A percentile compares a stretch with the other conserved stretches of the same genome.
Evolutionary conservation across 2,113 vertebrate genomes (phyloP).

Genomic region (Neofelis nebulosa): DNA sequence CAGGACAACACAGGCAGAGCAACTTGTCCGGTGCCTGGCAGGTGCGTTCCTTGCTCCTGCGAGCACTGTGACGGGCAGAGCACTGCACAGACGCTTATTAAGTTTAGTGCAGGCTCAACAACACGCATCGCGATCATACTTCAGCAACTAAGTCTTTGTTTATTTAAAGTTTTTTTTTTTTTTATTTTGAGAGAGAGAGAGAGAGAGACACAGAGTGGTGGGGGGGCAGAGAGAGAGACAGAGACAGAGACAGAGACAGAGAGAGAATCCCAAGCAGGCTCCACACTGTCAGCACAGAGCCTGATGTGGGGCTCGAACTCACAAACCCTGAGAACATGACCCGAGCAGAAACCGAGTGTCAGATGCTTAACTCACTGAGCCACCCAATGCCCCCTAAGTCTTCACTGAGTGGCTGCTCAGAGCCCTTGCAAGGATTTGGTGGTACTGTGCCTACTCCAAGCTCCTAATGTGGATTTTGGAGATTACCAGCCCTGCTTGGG

Average conservation of each 20-base stretch:
- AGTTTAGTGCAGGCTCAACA: not conserved
- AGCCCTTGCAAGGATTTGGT: not conserved
- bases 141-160: not conserved
- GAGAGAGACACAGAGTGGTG: too few species aligned
- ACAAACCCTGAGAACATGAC: too few species aligned
- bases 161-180: too few species aligned
- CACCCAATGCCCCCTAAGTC: not conserved
- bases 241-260: too few species aligned
- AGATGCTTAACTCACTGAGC: too few species aligned
- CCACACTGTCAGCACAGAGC: too few species aligned
- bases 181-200: too few species aligned
- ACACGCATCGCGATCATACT: too few species aligned
- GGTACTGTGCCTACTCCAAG: not conserved
- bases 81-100: not conserved
- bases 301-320: too few species aligned
- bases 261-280: too few species aligned
- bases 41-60: not conserved
- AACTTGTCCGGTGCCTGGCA: not conserved
- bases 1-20: not conserved
- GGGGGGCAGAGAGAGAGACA: too few species aligned
- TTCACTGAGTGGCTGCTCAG: not conserved
- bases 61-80: not conserved
- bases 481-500: not conserved
- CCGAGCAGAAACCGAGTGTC: too few species aligned
- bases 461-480: not conserved